Evolutionary conservation across 2,888 invertebrate genomes (phyloP).

Genomic region (Drosophila nr. medialis): DNA sequence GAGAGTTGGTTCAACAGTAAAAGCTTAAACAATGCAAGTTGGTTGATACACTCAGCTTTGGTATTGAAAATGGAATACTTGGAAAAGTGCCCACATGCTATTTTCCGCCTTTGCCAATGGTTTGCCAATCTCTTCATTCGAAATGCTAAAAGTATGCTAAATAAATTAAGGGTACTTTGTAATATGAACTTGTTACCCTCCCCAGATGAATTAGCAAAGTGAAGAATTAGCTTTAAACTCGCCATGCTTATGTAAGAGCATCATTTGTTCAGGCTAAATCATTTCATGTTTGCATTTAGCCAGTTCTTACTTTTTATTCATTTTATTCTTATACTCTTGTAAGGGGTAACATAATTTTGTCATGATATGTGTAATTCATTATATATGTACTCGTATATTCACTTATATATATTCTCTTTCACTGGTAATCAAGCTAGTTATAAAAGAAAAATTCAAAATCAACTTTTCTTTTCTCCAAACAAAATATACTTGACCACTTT

Average conservation of each 20-base stretch:
- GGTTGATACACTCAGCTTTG: neutral
- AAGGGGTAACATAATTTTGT: neutral
- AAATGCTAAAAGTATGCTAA: neutral
- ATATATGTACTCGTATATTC: too few species aligned
- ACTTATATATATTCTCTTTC: neutral
- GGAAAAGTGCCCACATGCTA: neutral
- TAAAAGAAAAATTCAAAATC: too few species aligned
- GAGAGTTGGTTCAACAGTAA: too few species aligned
- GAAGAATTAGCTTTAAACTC: neutral
- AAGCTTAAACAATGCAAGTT: neutral
- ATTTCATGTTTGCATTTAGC: slow-evolving; percentile 36
- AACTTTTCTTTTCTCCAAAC: too few species aligned
- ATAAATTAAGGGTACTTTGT: neutral
- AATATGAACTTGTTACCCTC: neutral
- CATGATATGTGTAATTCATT: neutral
- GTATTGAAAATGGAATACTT: neutral
- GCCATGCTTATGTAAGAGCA: slow-evolving; percentile 6
- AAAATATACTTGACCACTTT: too few species aligned
- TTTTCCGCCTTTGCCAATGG: neutral
- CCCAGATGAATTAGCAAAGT: neutral
- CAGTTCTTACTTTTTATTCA: slow-evolving; percentile 17
- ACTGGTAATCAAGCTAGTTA: too few species aligned
- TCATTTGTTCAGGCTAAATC: slow-evolving; percentile 35
- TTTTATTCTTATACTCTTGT: neutral
- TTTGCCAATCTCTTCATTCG: neutral